Conservation (phyloP, 1,140 invertebrate species). For the Micrasema longulum region DNA sequence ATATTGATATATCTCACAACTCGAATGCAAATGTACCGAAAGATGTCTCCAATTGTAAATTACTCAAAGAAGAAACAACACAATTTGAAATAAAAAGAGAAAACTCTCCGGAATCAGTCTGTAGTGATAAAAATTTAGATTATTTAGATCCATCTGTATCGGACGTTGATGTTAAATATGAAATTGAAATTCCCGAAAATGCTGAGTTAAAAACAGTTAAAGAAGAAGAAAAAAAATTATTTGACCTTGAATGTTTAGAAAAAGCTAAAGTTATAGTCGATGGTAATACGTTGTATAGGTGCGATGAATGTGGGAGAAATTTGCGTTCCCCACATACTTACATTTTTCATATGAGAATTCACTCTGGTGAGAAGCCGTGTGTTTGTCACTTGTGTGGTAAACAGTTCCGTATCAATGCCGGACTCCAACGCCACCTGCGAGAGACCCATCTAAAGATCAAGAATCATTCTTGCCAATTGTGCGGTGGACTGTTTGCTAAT, state of each 20-base stretch:
- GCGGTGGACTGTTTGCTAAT: constrained; percentile 70
- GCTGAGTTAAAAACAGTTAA: neutral
- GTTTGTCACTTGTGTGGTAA: constrained; percentile 81
- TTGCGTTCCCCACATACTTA: constrained; percentile 73
- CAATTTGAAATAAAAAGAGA: constrained; percentile 24
- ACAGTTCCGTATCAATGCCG: constrained; percentile 75
- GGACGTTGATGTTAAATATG: constrained; percentile 5
- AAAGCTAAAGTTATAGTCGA: constrained; percentile 38
- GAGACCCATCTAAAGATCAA: constrained; percentile 74
- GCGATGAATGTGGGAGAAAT: constrained; percentile 70
- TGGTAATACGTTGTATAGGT: constrained; percentile 63
- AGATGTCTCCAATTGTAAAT: too few relatives aligned
- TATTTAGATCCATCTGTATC: neutral
- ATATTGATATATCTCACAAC: too few relatives aligned
- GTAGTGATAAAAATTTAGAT: constrained; percentile 13
- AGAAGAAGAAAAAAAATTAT: constrained; percentile 8
- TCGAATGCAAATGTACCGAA: too few relatives aligned
- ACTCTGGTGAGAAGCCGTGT: constrained; percentile 80
- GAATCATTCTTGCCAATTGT: constrained; percentile 67
- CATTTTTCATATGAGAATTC: constrained; percentile 72
- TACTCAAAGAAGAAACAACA: too few relatives aligned
- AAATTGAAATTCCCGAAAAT: constrained; percentile 10
- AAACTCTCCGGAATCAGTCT: constrained; percentile 10
- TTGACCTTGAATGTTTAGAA: constrained; percentile 3
- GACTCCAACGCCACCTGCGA: constrained; percentile 71